Evolutionary conservation across 1,140 invertebrate genomes (phyloP).

Genomic region (Danaus melanippus): DNA sequence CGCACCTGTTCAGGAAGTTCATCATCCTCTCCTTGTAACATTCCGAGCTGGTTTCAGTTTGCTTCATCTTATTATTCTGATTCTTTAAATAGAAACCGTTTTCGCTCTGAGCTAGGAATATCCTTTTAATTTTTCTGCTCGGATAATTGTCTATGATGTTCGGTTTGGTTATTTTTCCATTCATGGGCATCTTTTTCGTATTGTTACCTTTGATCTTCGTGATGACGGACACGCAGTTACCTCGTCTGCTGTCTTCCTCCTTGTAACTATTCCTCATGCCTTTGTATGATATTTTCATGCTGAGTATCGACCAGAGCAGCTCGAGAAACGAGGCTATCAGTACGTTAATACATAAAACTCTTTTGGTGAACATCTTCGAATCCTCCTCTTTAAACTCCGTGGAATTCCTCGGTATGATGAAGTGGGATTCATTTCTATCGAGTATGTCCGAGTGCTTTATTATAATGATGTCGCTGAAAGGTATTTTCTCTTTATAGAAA

Average conservation of each 20-base stretch:
- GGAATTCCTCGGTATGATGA: conserved; percentile 41
- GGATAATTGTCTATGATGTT: conserved; percentile 72
- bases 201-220: conserved; percentile 71
- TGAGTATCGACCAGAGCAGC: conserved; percentile 74
- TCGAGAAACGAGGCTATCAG: conserved; percentile 74
- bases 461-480: conserved; percentile 51
- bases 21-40: conserved; percentile 69
- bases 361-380: conserved; percentile 48
- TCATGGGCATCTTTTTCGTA: conserved; percentile 53
- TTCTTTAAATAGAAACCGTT: conserved; percentile 69
- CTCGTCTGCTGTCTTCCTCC: conserved; percentile 63
- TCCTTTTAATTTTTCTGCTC: conserved; percentile 68
- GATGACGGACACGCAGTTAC: conserved; percentile 66
- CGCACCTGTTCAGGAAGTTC: conserved; percentile 65
- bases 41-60: conserved; percentile 65
- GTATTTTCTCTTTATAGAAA: conserved; percentile 58
- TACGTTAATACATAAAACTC: conserved; percentile 74
- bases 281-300: conserved; percentile 73
- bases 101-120: conserved; percentile 69
- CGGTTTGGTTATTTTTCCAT: conserved; percentile 63
- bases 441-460: conserved; percentile 52
- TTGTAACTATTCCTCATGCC: conserved; percentile 76
- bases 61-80: conserved; percentile 56
- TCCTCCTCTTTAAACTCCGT: conserved; percentile 30
- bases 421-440: conserved; percentile 50